A percentile compares a stretch with the other conserved stretches of the same genome.
phyloP scores from a whole-genome alignment of 2,113 vertebrate species.

The Tenebrosternarchus preto region DNA sequence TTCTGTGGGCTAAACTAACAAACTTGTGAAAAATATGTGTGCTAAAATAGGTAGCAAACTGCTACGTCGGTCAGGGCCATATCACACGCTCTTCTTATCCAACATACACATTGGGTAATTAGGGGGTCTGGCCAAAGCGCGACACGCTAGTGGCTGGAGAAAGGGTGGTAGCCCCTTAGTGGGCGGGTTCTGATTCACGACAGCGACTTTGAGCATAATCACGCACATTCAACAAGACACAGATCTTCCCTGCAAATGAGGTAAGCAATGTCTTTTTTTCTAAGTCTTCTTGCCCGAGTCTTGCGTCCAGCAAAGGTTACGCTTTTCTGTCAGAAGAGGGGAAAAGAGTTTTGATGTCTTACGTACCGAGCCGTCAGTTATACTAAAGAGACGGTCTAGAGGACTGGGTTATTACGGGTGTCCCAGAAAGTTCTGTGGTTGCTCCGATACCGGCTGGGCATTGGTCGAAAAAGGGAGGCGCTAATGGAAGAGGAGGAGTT shows the following conservation, averaged over 20 bases:
- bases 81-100: slow-evolving; percentile 43
- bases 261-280: not conserved
- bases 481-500: no score
- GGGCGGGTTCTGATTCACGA: slow-evolving; percentile 45
- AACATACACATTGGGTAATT: slow-evolving; percentile 36
- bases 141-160: slow-evolving; percentile 32
- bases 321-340: no score
- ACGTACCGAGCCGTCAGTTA: no score
- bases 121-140: slow-evolving; percentile 47
- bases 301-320: no score
- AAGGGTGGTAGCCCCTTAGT: slow-evolving; percentile 55
- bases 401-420: no score
- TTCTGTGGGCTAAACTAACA: no score
- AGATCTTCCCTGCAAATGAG: not conserved
- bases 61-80: slow-evolving; percentile 4
- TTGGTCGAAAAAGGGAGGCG: no score
- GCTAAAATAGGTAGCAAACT: not conserved
- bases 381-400: no score
- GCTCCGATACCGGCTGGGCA: no score
- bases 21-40: not conserved
- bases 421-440: no score
- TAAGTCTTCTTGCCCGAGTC: not conserved
- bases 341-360: not conserved
- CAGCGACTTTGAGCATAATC: slow-evolving; percentile 14
- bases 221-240: slow-evolving; percentile 3